Evolutionary conservation across 1,140 invertebrate genomes (phyloP).

Genomic region (Apis cerana): DNA sequence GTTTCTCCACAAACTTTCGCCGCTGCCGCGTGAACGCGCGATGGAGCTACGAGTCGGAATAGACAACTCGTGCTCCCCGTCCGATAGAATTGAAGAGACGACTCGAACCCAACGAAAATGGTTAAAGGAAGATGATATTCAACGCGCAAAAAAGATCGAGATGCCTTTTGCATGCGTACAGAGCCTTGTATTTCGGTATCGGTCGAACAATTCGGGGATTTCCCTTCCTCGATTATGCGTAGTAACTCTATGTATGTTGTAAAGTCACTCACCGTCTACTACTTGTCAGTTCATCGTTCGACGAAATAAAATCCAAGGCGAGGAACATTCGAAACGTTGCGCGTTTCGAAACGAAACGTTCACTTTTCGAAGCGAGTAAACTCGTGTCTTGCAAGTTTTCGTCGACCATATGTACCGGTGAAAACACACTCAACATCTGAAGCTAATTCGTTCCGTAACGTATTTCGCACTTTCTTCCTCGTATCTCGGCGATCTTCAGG

Average conservation of each 20-base stretch:
- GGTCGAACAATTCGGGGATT: too few species aligned
- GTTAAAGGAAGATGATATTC: too few species aligned
- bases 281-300: conserved; percentile 26
- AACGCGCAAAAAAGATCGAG: too few species aligned
- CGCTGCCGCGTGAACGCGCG: conserved; percentile 4
- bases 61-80: too few species aligned
- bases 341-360: conserved; percentile 53
- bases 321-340: conserved; percentile 31
- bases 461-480: conserved; percentile 12
- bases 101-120: too few species aligned
- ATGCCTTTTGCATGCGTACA: too few species aligned
- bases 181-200: too few species aligned
- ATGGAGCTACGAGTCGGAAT: background rate
- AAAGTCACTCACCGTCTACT: conserved; percentile 53
- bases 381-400: conserved; percentile 26
- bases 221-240: background rate
- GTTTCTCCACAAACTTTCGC: conserved; percentile 58
- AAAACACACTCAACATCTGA: conserved; percentile 14
- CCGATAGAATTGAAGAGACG: background rate
- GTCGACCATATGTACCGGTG: conserved; percentile 14
- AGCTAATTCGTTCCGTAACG: background rate
- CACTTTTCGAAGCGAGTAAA: conserved; percentile 48
- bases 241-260: too few species aligned
- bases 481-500: too few species aligned
- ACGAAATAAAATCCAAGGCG: conserved; percentile 46